Base-by-base conservation (phyloP, 2,888 invertebrate genomes). In the Nomada ruficornis region DNA sequence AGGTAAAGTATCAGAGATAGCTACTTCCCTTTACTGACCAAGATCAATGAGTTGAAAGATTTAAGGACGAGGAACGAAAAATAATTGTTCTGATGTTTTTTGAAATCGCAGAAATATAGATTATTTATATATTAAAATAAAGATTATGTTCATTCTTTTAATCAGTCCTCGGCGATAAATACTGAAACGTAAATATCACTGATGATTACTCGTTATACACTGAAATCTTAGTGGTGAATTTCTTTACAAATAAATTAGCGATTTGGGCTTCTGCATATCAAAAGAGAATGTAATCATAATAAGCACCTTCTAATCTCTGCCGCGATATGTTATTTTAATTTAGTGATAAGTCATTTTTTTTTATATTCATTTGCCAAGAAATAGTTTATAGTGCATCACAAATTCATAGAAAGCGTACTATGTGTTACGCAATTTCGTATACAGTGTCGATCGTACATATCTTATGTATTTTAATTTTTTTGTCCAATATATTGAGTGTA, bases 221-320 rank as follows among this genome's bases (percentile, higher is more conserved):
- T 84, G 87, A 82, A 86, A 80, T 84, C 84, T 86, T 86, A 77
- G 20, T 67, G 73, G 80, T 77, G 70, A 60, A 69, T 50, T 29
- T 74, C n/a, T 70, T 36, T 74, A 29, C 50, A 50, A 13, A 50
- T 69, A 63, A 80, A 73, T 77, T 75, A 62, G 29, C 10, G 47
- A 36, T 70, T 84, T 75, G 57, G 71, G 55, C 80, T 84, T 69
- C 42, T 81, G 69, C 80, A 59, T 63, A 84, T 75, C 67, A 54
- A 42, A 52, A 79, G 20, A 62, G 63, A 80, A 54, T 74, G 63
- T 59, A 68, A 79, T 76, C 26, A 26, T 15, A 64, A 70, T 77
- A 59, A 15, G 20, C 60, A 55, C 42, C 71, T 55, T 42, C 44
- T 75, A 70, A 77, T 77, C 36, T 63, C 64, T 62, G 67, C 64